These are phyloP conservation scores for Petrophora chlorosata DNA, from an alignment of 2,888 invertebrate species.

Conservation along the genomic window DNA sequence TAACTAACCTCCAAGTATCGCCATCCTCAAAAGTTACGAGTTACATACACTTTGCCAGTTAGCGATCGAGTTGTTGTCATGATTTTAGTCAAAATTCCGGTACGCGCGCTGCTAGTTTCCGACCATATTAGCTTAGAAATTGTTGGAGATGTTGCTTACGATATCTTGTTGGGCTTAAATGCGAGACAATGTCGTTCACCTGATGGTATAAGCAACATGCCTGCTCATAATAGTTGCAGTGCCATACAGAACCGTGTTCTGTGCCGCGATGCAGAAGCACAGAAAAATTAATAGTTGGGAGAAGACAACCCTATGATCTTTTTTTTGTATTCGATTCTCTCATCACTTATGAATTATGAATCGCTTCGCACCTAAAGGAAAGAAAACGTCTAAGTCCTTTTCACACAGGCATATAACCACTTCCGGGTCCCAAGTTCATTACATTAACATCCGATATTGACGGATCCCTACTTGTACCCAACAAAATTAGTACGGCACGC, in stretches of 20 bases:
- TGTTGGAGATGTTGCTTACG: conserved; percentile 8
- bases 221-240: neutral
- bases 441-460: conserved; percentile 23
- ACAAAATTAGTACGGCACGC: conserved; percentile 16
- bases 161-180: too few species aligned
- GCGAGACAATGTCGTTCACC: neutral
- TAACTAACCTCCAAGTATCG: too few species aligned
- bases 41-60: too few species aligned
- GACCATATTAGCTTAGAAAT: conserved; percentile 10
- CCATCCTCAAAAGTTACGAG: too few species aligned
- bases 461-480: conserved; percentile 13
- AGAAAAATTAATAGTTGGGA: too few species aligned
- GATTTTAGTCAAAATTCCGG: conserved; percentile 11
- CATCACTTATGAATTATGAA: neutral
- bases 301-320: too few species aligned
- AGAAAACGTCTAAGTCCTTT: too few species aligned
- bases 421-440: conserved; percentile 12
- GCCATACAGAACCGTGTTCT: too few species aligned
- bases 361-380: neutral
- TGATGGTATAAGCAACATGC: neutral
- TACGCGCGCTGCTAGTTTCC: conserved; percentile 6
- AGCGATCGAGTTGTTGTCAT: conserved; percentile 13
- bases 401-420: neutral
- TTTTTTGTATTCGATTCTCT: too few species aligned
- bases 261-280: too few species aligned